Percentiles rank a stretch among this genome's conserved stretches.
phyloP scores from a whole-genome alignment of 1,140 invertebrate species.

The Scaptomyza montana region DNA sequence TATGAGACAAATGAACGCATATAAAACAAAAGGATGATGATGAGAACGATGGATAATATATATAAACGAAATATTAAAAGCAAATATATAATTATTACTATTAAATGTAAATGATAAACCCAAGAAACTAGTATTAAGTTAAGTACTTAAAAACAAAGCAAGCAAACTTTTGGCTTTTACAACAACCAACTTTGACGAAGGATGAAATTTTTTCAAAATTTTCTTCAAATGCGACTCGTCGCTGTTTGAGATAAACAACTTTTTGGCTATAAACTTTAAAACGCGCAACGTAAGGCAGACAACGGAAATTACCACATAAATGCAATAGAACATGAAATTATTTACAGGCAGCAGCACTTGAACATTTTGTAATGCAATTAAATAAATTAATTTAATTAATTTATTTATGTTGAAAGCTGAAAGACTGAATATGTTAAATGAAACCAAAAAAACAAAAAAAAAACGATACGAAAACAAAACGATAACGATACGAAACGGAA shows the following conservation, averaged over 20 bases:
- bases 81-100: constrained; percentile 68
- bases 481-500: constrained; percentile 41
- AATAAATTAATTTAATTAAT: constrained; percentile 83
- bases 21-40: constrained; percentile 9
- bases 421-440: constrained; percentile 83
- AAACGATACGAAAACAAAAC: constrained; percentile 14
- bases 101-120: constrained; percentile 73
- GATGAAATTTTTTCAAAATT: constrained; percentile 77
- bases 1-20: constrained; percentile 35
- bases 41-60: constrained; percentile 34
- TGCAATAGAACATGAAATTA: constrained; percentile 83
- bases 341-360: constrained; percentile 73
- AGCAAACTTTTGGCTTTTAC: constrained; percentile 78
- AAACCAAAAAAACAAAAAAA: constrained; percentile 34
- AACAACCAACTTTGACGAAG: constrained; percentile 76
- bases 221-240: constrained; percentile 44
- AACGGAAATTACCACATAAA: constrained; percentile 78
- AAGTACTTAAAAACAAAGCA: constrained; percentile 60
- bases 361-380: constrained; percentile 72
- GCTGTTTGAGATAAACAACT: constrained; percentile 42
- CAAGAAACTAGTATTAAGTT: constrained; percentile 64
- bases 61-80: constrained; percentile 37
- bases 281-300: constrained; percentile 64
- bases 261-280: constrained; percentile 83
- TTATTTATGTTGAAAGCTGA: constrained; percentile 80